These are phyloP conservation scores for Atta colombica DNA, from an alignment of 1,140 invertebrate species.

Conservation along the genomic window DNA sequence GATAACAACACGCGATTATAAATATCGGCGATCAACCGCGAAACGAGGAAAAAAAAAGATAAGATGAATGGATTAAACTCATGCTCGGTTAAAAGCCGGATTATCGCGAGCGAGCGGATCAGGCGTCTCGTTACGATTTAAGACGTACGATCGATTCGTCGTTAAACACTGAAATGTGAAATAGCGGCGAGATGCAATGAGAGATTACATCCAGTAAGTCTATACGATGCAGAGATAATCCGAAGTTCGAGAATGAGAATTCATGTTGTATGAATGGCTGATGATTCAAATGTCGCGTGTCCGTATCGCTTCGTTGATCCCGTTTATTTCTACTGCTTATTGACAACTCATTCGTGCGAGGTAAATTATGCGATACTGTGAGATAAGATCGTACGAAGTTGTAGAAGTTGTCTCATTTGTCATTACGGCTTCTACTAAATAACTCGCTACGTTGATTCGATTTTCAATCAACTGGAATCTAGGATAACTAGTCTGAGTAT, in stretches of 20 bases:
- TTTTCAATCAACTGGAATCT: slow-evolving; percentile 46
- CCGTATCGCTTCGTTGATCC: not conserved
- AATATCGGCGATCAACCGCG: slow-evolving; percentile 38
- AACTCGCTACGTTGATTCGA: slow-evolving; percentile 28
- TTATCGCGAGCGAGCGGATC: slow-evolving; percentile 25
- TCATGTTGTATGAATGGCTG: slow-evolving; percentile 23
- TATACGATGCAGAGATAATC: not conserved
- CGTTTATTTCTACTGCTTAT: slow-evolving; percentile 23
- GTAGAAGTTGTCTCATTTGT: slow-evolving; percentile 55
- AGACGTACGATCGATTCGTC: slow-evolving; percentile 39
- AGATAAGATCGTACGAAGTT: slow-evolving; percentile 40
- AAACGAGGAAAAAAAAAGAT: not conserved
- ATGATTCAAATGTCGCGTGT: slow-evolving; percentile 45
- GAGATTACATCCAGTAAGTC: slow-evolving; percentile 27
- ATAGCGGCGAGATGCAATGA: slow-evolving; percentile 38
- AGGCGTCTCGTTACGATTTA: slow-evolving; percentile 10
- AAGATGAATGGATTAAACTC: slow-evolving; percentile 15
- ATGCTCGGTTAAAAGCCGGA: slow-evolving; percentile 9
- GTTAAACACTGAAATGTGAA: slow-evolving; percentile 35
- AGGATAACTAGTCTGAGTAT: slow-evolving; percentile 13
- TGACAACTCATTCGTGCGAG: slow-evolving; percentile 42
- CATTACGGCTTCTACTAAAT: slow-evolving; percentile 41
- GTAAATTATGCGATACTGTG: slow-evolving; percentile 43
- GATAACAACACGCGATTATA: slow-evolving; percentile 35
- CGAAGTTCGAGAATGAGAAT: not conserved